Conservation (phyloP, 2,113 vertebrate species). For the Hyla sarda region DNA sequence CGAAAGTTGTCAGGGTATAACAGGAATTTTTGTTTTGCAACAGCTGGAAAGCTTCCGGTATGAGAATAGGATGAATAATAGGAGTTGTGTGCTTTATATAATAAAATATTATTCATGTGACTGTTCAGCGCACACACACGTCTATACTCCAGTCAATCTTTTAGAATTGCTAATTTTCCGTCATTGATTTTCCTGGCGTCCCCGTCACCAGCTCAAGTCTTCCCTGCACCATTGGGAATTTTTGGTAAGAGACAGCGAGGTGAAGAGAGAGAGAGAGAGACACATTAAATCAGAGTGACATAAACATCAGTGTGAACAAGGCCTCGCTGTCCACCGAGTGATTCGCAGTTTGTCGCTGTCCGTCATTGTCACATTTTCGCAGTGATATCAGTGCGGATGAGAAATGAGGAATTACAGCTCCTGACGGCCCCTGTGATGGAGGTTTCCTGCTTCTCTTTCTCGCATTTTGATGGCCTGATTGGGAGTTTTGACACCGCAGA, state of each 20-base stretch:
- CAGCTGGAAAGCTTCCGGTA: too few relatives aligned
- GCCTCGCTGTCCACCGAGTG: background rate
- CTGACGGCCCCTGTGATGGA: background rate
- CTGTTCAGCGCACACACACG: too few relatives aligned
- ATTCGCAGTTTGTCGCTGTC: conserved; percentile 45
- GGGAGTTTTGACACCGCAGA: conserved; percentile 6
- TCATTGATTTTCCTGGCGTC: conserved; percentile 6
- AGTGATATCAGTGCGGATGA: background rate
- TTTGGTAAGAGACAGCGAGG: conserved; percentile 13
- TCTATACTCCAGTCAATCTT: background rate
- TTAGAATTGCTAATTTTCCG: background rate
- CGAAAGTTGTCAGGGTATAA: too few relatives aligned
- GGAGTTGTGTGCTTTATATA: too few relatives aligned
- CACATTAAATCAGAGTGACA: conserved; percentile 49
- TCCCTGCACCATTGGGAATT: conserved; percentile 4
- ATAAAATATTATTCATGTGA: too few relatives aligned
- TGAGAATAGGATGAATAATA: too few relatives aligned
- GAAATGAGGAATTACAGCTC: background rate
- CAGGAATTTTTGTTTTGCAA: too few relatives aligned
- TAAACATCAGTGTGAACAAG: conserved; percentile 44
- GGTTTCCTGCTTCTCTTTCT: background rate
- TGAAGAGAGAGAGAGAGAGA: background rate
- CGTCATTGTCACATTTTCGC: background rate
- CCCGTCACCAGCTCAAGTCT: background rate
- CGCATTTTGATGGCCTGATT: background rate